Conservation (phyloP, 1,140 invertebrate genomes). For the Euwallacea similis region DNA sequence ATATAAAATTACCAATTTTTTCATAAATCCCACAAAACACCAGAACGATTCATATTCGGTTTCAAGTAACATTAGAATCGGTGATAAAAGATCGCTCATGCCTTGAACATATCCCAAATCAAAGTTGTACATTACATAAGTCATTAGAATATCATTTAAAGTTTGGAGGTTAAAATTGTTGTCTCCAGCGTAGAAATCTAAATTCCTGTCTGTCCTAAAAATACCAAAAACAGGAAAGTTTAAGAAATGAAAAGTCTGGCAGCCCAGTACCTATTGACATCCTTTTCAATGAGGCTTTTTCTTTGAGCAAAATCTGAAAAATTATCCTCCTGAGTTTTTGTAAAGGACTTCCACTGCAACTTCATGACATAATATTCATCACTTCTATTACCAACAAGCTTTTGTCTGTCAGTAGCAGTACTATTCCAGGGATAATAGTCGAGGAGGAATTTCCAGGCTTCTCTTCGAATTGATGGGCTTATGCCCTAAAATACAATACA, state of each 20-base stretch:
- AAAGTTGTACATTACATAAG: constrained; percentile 99
- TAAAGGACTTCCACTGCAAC: constrained; percentile 93
- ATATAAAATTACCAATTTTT: constrained; percentile 75
- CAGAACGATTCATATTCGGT: constrained; percentile 97
- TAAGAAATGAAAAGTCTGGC: too few relatives aligned
- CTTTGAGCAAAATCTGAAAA: constrained; percentile 88
- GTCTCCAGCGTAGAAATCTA: constrained; percentile 89
- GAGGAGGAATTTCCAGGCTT: constrained; percentile 95
- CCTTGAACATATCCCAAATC: constrained; percentile 95
- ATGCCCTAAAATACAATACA: constrained; percentile 55
- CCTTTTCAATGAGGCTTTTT: constrained; percentile 96
- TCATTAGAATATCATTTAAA: constrained; percentile 94
- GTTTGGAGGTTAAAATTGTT: constrained; percentile 85
- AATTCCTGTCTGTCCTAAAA: constrained; percentile 84
- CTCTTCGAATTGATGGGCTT: constrained; percentile 69
- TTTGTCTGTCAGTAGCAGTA: constrained; percentile 70
- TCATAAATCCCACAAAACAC: constrained; percentile 99
- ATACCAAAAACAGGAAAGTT: constrained; percentile 35
- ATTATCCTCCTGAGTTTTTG: constrained; percentile 80
- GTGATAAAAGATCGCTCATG: constrained; percentile 96
- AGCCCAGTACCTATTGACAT: constrained; percentile 69
- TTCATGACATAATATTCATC: constrained; percentile 96
- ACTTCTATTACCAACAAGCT: constrained; percentile 70
- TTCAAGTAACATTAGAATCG: constrained; percentile 86
- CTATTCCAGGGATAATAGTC: constrained; percentile 87